Conservation (phyloP, 2,888 invertebrate species). For the Deladenus siricidicola region DNA sequence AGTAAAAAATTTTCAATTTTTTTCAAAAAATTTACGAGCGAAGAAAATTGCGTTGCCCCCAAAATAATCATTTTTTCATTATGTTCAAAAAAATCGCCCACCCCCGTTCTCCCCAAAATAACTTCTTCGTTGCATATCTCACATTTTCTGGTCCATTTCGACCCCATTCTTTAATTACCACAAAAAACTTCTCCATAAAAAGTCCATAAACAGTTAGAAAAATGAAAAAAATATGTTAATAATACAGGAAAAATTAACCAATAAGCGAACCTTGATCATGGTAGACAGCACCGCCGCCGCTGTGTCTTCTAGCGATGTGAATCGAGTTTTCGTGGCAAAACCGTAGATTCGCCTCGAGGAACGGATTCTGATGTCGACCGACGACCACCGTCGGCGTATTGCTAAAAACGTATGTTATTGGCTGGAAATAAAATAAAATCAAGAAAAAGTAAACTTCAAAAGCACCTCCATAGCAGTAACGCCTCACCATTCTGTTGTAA, state of each 20-base stretch:
- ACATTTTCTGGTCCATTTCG: too few relatives aligned
- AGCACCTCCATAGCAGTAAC: constrained; percentile 72
- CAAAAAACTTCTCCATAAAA: neutral
- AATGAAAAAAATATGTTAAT: too few relatives aligned
- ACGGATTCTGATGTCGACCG: constrained; percentile 93
- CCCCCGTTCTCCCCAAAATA: too few relatives aligned
- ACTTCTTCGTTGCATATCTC: too few relatives aligned
- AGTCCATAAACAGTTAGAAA: too few relatives aligned
- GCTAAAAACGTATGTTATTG: constrained; percentile 11
- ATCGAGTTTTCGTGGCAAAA: constrained; percentile 65
- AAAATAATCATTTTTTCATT: too few relatives aligned
- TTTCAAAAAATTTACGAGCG: neutral
- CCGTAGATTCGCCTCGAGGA: constrained; percentile 77
- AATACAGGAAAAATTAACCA: too few relatives aligned
- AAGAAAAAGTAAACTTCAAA: constrained; percentile 2
- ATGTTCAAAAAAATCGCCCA: too few relatives aligned
- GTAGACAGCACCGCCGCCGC: constrained; percentile 90
- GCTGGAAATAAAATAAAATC: neutral
- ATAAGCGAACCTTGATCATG: constrained; percentile 70
- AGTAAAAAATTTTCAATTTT: neutral
- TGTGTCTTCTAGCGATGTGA: constrained; percentile 67
- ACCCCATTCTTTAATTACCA: neutral
- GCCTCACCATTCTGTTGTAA: constrained; percentile 70
- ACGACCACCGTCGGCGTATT: constrained; percentile 90
- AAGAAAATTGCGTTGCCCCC: too few relatives aligned